Percentiles rank a stretch among this genome's conserved stretches.
phyloP scores from a whole-genome alignment of 2,888 invertebrate species.

The Achlya flavicornis region DNA sequence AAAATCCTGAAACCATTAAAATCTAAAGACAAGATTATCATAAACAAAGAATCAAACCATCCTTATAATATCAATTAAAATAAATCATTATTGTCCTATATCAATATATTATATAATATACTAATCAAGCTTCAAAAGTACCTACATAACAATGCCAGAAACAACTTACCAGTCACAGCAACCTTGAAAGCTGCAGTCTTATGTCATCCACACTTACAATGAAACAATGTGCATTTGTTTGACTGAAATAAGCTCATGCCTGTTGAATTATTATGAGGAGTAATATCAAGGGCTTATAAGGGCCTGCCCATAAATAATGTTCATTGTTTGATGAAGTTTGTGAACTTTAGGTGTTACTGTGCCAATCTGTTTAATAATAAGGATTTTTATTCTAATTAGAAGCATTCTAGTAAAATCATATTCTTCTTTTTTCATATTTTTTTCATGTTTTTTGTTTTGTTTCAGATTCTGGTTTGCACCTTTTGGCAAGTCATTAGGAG shows the following conservation, averaged over 20 bases:
- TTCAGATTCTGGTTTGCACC: slow-evolving; percentile 92
- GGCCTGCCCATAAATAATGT: slow-evolving; percentile 13
- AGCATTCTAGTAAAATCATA: too few species aligned
- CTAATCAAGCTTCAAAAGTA: background rate
- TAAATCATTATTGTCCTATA: too few species aligned
- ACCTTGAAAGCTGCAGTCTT: background rate
- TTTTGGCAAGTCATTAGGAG: slow-evolving; percentile 91
- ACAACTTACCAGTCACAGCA: background rate
- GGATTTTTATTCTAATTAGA: too few species aligned
- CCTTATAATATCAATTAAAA: too few species aligned
- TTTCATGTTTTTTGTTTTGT: background rate
- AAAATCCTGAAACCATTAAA: too few species aligned
- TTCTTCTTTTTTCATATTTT: too few species aligned
- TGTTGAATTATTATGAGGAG: background rate
- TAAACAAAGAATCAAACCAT: too few species aligned
- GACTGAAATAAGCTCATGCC: slow-evolving; percentile 20
- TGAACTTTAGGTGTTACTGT: too few species aligned
- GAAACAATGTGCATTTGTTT: slow-evolving; percentile 3
- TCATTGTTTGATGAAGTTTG: too few species aligned
- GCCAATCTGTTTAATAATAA: too few species aligned
- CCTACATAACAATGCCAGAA: background rate
- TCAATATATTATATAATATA: background rate
- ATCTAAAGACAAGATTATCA: too few species aligned
- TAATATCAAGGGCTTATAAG: slow-evolving; percentile 16
- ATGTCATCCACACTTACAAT: background rate